Percentiles rank a stretch among this genome's conserved stretches.
phyloP scores from a whole-genome alignment of 2,888 invertebrate species.

The Drosophila nr. medialis region DNA sequence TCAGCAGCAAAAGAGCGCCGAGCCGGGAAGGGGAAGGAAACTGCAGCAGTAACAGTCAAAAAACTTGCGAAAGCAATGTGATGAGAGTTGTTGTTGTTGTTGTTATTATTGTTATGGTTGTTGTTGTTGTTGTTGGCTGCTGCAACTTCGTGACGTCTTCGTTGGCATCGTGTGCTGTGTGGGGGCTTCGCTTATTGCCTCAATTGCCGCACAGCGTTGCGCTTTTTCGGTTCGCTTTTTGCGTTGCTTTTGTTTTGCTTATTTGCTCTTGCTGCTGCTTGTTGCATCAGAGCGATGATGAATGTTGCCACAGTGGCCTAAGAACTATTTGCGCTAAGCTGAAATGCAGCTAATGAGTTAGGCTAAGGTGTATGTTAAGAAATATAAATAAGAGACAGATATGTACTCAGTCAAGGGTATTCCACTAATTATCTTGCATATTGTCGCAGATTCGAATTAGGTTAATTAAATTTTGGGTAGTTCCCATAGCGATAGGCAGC shows the following conservation, averaged over 20 bases:
- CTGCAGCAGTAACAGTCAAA: slow-evolving; percentile 23
- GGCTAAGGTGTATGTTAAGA: not conserved
- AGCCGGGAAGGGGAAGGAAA: slow-evolving; percentile 26
- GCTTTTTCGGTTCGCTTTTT: slow-evolving; percentile 28
- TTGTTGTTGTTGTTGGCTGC: slow-evolving; percentile 17
- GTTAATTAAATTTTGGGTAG: not conserved
- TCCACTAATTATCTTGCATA: not conserved
- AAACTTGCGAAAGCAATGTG: slow-evolving; percentile 33
- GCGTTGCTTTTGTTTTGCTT: slow-evolving; percentile 13
- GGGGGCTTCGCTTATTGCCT: slow-evolving; percentile 48
- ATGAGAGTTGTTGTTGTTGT: slow-evolving; percentile 21
- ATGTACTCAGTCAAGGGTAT: too few relatives aligned
- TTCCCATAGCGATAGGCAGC: not conserved
- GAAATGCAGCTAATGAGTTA: not conserved
- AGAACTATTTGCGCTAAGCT: not conserved
- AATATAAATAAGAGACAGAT: not conserved
- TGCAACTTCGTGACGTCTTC: slow-evolving; percentile 49
- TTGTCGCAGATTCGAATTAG: not conserved
- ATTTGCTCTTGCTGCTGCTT: slow-evolving; percentile 47
- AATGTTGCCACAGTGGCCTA: slow-evolving; percentile 44
- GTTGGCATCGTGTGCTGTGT: slow-evolving; percentile 56
- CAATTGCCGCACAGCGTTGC: slow-evolving; percentile 37
- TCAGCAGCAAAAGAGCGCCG: slow-evolving; percentile 49
- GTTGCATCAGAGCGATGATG: slow-evolving; percentile 50
- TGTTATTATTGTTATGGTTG: not conserved